Base-by-base conservation (phyloP, 2,888 invertebrate species). In the Drosophila melanosoma region DNA sequence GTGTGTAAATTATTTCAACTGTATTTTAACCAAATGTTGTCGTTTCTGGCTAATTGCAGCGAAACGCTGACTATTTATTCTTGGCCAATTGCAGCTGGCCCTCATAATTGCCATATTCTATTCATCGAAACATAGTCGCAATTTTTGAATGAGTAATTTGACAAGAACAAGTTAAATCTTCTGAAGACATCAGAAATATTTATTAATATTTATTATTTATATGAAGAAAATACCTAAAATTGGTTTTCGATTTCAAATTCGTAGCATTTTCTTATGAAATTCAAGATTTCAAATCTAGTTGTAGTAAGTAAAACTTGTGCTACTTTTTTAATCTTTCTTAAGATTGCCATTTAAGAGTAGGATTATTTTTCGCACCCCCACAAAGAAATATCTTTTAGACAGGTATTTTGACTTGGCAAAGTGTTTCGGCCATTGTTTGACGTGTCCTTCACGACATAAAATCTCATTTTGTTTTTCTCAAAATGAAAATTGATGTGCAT, bases 381-480 rank as follows among this genome's bases (percentile, higher is more conserved):
- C 85, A 61, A 70, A 65, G 32, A 74, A 54, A 53, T 33, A 38
- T 40, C 42, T 59, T 40, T 38, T 23, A 59, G 67, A 65, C 72
- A 84, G 83, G 77, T 74, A 83, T 84, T 81, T 80, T 49, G 58
- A n/a, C 56, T 68, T 77, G 77, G 73, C 77, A 77, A 67, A 67
- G 49, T 58, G 61, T 40, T 54, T 58, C 48, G 52, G 15, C 74
- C 74, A 81, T 81, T 86, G 76, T 80, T 83, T 82, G 69, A 76
- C 70, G 77, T 91, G 91, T 87, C 90, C 90, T 90, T 90, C 90
- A 89, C 74, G 74, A 76, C 63, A 64, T 65, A 73, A 75, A 67
- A 74, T 80, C 74, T 71, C 36, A 76, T 63, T 79, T 75, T 79
- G 72, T 76, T 69, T 74, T 69, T 69, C 66, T 74, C 56, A 68